Base-by-base conservation (phyloP, 1,140 invertebrate genomes). In the Drosophila pandora region DNA sequence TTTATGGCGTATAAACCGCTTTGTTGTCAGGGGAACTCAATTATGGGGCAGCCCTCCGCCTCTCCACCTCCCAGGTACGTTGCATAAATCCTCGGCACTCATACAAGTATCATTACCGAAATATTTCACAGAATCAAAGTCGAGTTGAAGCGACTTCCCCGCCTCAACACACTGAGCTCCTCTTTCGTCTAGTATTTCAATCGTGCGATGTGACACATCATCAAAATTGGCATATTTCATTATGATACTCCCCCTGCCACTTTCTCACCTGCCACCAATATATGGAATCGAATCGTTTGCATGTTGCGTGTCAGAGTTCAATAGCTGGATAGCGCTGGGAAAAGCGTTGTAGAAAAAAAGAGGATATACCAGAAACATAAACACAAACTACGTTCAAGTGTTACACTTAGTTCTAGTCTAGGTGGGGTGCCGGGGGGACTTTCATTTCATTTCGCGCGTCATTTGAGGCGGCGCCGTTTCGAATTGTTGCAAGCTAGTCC, bases 381-480 rank as follows among this genome's bases (percentile, higher is more conserved):
- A 85, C 76, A 85, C 76, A 84, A 84, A 84, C 77, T 87, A 87
- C 82, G 76, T 77, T 87, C 77, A 74, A 84, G 82, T 81, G 82
- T 87, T 85, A 84, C 77, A 77, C 72, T 84, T 77, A 78, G 48
- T 63, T 79, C 74, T 67, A 74, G 64, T 55, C 32, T 6, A 2
- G n/a, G 41, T 4, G 37, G 21, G n/a, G 13, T 10, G 21, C 6
- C 34, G 53, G 59, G 63, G 63, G 69, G 85, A 84, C 74, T 87
- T 84, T 87, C 81, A 84, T 84, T 84, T 84, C 82, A 81, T 87
- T 84, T 85, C 77, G 81, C 82, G 81, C 81, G 81, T 87, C 81
- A 87, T 84, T 84, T 84, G 82, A 84, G 81, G 81, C 82, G 81
- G 82, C 81, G 81, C 81, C 81, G 68, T 61, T 87, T 63, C 21